Percentiles rank a stretch among this genome's conserved stretches.
These are phyloP conservation scores for Simalia tracyae DNA, from an alignment of 2,797 vertebrate species.

Conservation along the genomic window DNA sequence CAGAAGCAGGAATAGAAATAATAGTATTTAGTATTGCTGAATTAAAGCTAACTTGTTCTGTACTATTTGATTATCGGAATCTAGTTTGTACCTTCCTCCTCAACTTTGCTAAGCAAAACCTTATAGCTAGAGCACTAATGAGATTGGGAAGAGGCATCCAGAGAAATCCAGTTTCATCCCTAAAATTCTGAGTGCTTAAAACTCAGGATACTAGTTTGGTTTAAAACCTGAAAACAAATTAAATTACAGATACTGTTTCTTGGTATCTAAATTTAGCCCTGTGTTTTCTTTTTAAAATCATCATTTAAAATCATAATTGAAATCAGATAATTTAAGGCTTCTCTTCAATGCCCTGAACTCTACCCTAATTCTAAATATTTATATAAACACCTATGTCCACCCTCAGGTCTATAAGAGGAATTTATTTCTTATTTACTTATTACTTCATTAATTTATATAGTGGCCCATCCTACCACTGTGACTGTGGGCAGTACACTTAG, in stretches of 20 bases:
- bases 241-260: neutral
- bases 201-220: neutral
- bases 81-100: neutral
- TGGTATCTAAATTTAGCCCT: neutral
- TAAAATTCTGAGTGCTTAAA: neutral
- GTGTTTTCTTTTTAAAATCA: neutral
- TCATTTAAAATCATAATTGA: neutral
- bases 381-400: neutral
- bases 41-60: neutral
- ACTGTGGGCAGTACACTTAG: no score
- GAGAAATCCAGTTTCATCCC: neutral
- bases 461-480: no score
- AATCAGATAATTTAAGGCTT: neutral
- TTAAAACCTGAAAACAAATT: neutral
- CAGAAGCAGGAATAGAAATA: neutral
- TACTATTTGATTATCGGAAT: neutral
- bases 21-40: neutral
- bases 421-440: no score
- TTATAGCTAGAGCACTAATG: neutral
- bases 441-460: no score
- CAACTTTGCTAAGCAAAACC: neutral
- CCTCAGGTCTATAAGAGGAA: neutral
- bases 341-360: neutral
- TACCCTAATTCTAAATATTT: neutral
- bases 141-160: neutral